These are phyloP conservation scores for Formica exsecta DNA, from an alignment of 1,140 invertebrate species.

Conservation along the genomic window DNA sequence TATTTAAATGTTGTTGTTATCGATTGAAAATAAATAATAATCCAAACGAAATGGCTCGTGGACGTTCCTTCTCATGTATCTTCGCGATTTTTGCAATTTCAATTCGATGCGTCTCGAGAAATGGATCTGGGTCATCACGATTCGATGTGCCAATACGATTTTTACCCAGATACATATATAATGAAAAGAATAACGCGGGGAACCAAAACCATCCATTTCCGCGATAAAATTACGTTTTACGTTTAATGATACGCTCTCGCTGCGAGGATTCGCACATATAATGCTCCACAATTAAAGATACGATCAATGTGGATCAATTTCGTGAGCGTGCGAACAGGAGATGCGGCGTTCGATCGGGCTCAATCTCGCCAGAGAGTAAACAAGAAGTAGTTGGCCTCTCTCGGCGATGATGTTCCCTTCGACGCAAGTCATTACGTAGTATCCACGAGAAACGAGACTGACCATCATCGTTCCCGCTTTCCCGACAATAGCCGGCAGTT, in stretches of 20 bases:
- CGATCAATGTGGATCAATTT: not conserved
- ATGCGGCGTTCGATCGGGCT: not conserved
- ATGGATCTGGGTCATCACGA: too few species aligned
- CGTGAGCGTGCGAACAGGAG: not conserved
- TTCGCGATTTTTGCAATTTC: not conserved
- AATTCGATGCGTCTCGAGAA: too few species aligned
- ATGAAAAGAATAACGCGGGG: too few species aligned
- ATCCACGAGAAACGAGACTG: slow-evolving; percentile 33
- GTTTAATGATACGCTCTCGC: too few species aligned
- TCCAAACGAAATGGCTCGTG: slow-evolving; percentile 29
- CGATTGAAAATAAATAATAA: slow-evolving; percentile 76
- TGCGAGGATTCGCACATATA: too few species aligned
- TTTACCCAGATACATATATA: too few species aligned
- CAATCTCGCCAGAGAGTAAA: slow-evolving; percentile 42
- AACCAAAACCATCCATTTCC: too few species aligned
- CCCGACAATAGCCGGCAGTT: slow-evolving; percentile 74
- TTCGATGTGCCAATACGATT: too few species aligned
- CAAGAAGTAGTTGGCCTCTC: slow-evolving; percentile 5
- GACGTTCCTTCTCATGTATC: not conserved
- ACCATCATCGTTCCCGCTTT: slow-evolving; percentile 52
- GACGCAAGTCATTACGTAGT: slow-evolving; percentile 7
- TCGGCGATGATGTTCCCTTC: slow-evolving; percentile 19
- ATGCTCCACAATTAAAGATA: too few species aligned
- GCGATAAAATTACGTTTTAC: too few species aligned
- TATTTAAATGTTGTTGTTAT: slow-evolving; percentile 80